phyloP scores from a whole-genome alignment of 2,113 vertebrate genomes.

The Paedocypris sp. region DNA sequence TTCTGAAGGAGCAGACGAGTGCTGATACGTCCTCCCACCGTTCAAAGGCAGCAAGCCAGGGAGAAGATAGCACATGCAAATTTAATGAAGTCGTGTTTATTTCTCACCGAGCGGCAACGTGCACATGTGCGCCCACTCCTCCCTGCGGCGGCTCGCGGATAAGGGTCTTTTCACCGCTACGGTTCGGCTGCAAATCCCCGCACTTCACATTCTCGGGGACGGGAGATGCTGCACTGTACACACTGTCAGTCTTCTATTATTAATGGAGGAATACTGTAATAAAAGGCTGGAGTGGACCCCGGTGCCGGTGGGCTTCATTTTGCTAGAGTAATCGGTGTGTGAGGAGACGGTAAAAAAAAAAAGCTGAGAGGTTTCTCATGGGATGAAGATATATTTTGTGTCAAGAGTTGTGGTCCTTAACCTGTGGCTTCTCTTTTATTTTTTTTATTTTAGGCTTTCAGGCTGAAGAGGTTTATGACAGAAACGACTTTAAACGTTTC shows the following conservation, averaged over 20 bases:
- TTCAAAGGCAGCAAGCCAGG: background rate
- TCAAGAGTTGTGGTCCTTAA: too few relatives aligned
- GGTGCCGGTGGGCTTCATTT: background rate
- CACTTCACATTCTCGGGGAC: background rate
- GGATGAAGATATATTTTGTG: too few relatives aligned
- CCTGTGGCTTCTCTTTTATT: too few relatives aligned
- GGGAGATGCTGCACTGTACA: background rate
- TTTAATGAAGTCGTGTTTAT: constrained; percentile 29
- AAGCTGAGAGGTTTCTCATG: too few relatives aligned
- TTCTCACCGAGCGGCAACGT: background rate
- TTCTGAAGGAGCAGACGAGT: background rate
- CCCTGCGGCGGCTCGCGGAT: constrained; percentile 2
- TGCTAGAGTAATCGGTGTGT: too few relatives aligned
- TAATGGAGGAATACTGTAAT: background rate
- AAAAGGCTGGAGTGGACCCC: background rate
- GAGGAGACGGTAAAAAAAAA: too few relatives aligned
- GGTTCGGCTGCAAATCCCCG: background rate
- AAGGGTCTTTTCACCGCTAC: background rate
- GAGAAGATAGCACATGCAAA: constrained; percentile 21
- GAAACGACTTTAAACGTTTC: too few relatives aligned
- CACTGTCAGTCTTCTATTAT: background rate
- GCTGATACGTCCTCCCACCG: background rate
- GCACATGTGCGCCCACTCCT: background rate
- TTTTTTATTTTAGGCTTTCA: too few relatives aligned
- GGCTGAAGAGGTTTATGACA: too few relatives aligned